Conservation (phyloP, 2,113 vertebrate species). For the Coracopsis vasa region DNA sequence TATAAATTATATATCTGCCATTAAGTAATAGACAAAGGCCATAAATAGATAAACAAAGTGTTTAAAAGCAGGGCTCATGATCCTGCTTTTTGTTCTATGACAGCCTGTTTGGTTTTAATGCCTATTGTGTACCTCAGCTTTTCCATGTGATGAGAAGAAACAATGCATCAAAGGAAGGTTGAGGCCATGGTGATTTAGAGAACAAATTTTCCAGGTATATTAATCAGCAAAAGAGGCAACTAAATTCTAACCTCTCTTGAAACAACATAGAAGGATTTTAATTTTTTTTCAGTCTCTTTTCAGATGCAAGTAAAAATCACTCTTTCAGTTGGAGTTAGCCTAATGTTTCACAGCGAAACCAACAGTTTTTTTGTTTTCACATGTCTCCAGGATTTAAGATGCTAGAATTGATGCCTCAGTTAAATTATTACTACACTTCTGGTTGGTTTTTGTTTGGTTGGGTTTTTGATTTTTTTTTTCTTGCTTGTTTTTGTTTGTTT, state of each 20-base stretch:
- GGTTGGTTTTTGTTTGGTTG: neutral
- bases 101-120: neutral
- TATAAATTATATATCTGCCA: neutral
- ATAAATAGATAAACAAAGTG: neutral
- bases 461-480: neutral
- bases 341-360: neutral
- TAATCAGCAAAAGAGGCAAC: neutral
- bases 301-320: neutral
- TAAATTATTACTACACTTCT: neutral
- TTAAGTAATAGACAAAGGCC: neutral
- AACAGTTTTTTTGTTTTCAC: neutral
- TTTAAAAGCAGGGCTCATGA: neutral
- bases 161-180: neutral
- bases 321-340: neutral
- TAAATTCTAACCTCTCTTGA: neutral
- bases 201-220: neutral
- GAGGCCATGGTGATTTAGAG: neutral
- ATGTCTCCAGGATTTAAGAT: neutral
- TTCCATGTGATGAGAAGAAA: neutral
- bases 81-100: neutral
- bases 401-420: neutral
- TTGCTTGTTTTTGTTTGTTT: neutral
- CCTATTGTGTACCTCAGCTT: fast-evolving
- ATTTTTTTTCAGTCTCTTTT: neutral
- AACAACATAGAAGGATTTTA: neutral